Evolutionary conservation across 2,888 invertebrate species (phyloP), one percentile per base, ranked within the genome.

Genomic region (Gastracanthus pulcherrimus): DNA sequence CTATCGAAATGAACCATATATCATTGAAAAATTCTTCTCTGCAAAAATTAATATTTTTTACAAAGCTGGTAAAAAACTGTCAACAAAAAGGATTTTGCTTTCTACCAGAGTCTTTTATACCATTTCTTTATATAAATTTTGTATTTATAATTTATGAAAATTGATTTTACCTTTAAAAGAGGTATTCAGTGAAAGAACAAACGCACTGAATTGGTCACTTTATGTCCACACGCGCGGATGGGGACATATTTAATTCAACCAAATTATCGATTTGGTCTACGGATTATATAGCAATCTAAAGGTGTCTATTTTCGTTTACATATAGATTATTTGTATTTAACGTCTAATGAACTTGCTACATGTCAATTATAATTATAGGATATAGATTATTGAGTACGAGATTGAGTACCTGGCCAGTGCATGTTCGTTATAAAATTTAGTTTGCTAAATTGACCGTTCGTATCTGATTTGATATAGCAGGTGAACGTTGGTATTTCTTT

Each of bases 271-370:
- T 80, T 69, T 6, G 9, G 48, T 60, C 34, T 38, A 60, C 48
- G 69, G 19, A 23, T 55, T n/a, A 31, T 41, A 78, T 36, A 19
- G 19, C 45, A 67, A 58, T 75, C n/a, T 75, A 51, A 69, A 70
- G 75, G 51, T 69, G 34, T 51, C 62, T 75, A 75, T 70, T 51
- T 38, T 41, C 41, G 29, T 38, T 75, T 48, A 34, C 62, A 36
- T 13, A 62, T 62, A 7, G 74, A 75, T 80, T 75, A 80, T 80
- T 80, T 74, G 36, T 31, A 75, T 62, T 74, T 48, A 48, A 62
- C 41, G 31, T 58, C 45, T 71, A 70, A 80, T 75, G 51, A 80
- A 70, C 51, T 75, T 75, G 62, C 36, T 75, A 4, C 5, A 7
- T 31, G 75, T 34, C 80, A 69, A 55, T 70, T 64, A 31, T 26